A percentile compares a stretch with the other conserved stretches of the same genome.
These are phyloP conservation scores for Cyprinella venusta DNA, from an alignment of 2,797 vertebrate genomes.

Conservation along the genomic window DNA sequence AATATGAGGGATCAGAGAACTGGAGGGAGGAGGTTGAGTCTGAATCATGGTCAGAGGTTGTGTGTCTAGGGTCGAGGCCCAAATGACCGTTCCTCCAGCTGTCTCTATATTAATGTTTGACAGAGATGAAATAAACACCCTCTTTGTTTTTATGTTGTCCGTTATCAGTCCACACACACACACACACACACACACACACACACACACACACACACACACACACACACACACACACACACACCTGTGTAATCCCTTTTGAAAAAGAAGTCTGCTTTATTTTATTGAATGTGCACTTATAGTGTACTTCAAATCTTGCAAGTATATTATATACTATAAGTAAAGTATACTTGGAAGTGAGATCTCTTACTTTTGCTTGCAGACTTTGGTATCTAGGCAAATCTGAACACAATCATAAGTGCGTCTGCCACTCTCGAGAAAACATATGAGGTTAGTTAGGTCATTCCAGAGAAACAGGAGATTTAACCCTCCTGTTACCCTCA, in stretches of 20 bases:
- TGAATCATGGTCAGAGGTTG: not conserved
- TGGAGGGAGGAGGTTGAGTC: no score
- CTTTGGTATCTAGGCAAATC: no score
- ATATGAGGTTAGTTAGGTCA: not conserved
- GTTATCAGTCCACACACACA: not conserved
- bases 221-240: no score
- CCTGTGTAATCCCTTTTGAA: not conserved
- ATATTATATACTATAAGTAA: no score
- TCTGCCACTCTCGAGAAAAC: no score
- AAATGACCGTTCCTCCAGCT: slow-evolving; percentile 19
- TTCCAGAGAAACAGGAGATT: not conserved
- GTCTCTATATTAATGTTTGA: slow-evolving; percentile 26
- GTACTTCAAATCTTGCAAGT: not conserved
- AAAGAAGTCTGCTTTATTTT: not conserved
- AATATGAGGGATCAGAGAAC: not conserved
- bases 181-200: no score
- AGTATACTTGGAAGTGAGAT: no score
- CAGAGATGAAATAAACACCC: slow-evolving; percentile 6
- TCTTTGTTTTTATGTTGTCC: slow-evolving; percentile 1
- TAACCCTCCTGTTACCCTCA: no score
- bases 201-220: not conserved
- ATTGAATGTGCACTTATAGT: not conserved
- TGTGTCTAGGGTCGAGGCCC: not conserved
- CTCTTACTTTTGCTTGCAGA: no score
- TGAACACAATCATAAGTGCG: no score